Evolutionary conservation across 1,140 invertebrate species (phyloP), one percentile per base, ranked within the genome.

Genomic region (Parapsyche elsis): DNA sequence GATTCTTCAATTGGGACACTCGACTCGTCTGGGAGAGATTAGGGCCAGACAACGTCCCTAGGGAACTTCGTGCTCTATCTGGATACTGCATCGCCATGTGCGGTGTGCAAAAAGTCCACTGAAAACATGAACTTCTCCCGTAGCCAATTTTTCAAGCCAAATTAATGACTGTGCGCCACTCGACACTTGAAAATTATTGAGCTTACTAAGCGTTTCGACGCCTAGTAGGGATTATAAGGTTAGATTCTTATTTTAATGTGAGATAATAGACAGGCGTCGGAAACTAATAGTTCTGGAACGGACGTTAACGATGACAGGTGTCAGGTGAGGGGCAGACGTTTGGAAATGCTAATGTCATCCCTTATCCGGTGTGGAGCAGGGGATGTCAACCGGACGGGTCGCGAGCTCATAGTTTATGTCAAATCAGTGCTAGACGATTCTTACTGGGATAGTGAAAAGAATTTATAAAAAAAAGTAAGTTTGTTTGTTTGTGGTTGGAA

Each of bases 1-100:
- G 38, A 71, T 71, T 44, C 70, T 26, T 71, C 70, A 45, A 71
- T 71, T 71, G 70, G 70, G 12, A 10, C 16, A 10, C 53, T 57
- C 53, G 19, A 16, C 16, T 16, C 24, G 64, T 26, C 53, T 57
- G 53, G 53, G 19, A 24, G 16, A 67, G 64, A 67, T 67, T 67
- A 67, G 23, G 24, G 1, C 70, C 70, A 44, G 70, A 71, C 24
- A 30, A 14, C 19, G 61, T 71, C 64, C 64, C 70, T 21, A 26
- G 70, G 24, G n/a, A 16, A 44, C 30, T 71, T 21, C 70, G 70
- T 71, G 70, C 70, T 45, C 38, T 71, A 71, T 71, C 70, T 16
- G n/a, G 19, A 9, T 5, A 16, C 70, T 38, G 70, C 70, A 71
- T 71, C 70, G 19, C 21, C 5, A 7, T 21, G 38, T 71, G 30